These are phyloP conservation scores for Ptilonorhynchus violaceus DNA, from an alignment of 2,113 vertebrate species.

Conservation along the genomic window DNA sequence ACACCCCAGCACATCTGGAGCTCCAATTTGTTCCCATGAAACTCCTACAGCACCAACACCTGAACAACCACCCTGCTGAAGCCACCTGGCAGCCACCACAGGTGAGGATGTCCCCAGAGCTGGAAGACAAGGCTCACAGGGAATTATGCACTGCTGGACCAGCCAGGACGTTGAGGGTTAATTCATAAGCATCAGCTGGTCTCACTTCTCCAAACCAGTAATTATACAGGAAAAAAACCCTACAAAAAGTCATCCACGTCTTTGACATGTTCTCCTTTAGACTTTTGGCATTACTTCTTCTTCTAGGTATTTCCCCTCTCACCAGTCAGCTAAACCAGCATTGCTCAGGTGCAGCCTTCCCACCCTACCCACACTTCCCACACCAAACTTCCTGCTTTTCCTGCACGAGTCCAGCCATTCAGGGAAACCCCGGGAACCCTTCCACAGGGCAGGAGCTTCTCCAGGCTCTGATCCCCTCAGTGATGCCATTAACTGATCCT, in stretches of 20 bases:
- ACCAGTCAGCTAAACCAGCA: neutral
- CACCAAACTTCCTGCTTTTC: neutral
- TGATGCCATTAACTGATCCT: slow-evolving; percentile 48
- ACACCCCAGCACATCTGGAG: neutral
- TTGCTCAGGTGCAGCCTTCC: neutral
- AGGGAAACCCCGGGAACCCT: neutral
- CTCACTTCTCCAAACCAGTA: neutral
- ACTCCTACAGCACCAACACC: neutral
- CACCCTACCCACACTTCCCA: neutral
- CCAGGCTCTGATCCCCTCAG: slow-evolving; percentile 32
- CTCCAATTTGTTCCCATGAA: neutral
- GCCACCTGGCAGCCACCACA: neutral
- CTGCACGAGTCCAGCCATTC: slow-evolving; percentile 1
- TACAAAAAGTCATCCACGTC: neutral
- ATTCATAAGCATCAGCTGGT: neutral
- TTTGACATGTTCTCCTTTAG: rapidly evolving
- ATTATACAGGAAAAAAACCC: rapidly evolving
- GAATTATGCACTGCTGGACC: rapidly evolving
- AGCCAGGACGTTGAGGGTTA: neutral
- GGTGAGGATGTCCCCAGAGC: neutral
- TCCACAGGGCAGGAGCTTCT: slow-evolving; percentile 53
- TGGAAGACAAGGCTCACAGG: neutral
- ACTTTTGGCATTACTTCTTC: neutral
- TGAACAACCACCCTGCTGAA: neutral
- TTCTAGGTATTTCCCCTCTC: neutral